Percentiles rank a stretch among this genome's conserved stretches.
Conservation (phyloP, 2,113 vertebrate species). For the Mirza zaza region DNA sequence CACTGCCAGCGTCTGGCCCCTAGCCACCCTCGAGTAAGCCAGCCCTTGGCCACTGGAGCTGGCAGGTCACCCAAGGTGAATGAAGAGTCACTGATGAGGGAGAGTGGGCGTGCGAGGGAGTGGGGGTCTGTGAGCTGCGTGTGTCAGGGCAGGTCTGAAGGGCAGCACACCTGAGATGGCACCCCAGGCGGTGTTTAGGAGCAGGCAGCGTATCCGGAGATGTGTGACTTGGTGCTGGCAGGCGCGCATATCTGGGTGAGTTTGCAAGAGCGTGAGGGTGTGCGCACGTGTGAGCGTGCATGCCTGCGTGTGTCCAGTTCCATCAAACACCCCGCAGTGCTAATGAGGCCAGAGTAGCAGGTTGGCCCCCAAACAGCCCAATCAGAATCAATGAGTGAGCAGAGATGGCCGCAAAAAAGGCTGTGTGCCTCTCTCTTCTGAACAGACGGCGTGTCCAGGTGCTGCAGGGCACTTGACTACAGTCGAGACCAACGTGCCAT, state of each 20-base stretch:
- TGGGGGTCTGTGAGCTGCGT: neutral
- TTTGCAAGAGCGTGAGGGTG: neutral
- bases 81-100: neutral
- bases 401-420: neutral
- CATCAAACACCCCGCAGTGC: neutral
- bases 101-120: neutral
- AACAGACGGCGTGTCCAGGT: constrained; percentile 31
- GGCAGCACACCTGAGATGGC: neutral
- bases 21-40: neutral
- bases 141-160: neutral
- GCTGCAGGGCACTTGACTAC: neutral
- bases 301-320: neutral
- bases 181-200: neutral
- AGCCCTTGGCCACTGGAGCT: neutral
- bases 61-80: constrained; percentile 34
- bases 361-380: neutral
- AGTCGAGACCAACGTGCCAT: neutral
- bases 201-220: accelerated
- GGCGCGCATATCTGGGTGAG: neutral
- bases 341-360: neutral
- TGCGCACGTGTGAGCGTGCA: too few species aligned
- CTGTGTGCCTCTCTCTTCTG: neutral
- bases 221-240: accelerated
- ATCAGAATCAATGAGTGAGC: neutral
- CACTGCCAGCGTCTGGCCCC: neutral